phyloP scores from a whole-genome alignment of 2,113 vertebrate genomes.

The Anhinga anhinga region DNA sequence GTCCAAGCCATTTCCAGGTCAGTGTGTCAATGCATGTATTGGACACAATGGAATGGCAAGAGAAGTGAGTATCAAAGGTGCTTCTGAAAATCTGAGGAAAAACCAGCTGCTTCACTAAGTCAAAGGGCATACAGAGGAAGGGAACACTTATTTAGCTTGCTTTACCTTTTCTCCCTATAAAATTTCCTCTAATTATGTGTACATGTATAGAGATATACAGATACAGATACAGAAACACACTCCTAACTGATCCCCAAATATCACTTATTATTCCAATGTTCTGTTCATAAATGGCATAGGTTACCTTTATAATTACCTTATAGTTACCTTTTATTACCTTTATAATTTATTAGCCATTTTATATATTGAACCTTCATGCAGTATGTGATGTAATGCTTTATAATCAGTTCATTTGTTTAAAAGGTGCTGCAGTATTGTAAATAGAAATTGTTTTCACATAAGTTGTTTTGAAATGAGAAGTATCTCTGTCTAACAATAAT shows the following conservation, averaged over 20 bases:
- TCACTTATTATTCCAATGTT: background rate
- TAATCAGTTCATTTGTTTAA: background rate
- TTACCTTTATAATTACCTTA: background rate
- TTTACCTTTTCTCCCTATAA: background rate
- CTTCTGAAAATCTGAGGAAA: background rate
- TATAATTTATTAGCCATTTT: background rate
- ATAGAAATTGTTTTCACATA: background rate
- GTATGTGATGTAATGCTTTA: background rate
- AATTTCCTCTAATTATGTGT: background rate
- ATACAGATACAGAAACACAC: background rate
- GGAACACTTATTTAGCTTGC: background rate
- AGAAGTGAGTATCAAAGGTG: background rate
- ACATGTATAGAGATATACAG: background rate
- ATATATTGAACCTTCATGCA: background rate
- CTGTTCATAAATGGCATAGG: background rate
- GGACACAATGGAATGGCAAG: background rate
- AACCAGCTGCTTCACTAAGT: background rate
- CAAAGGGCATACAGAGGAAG: background rate
- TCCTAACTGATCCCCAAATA: background rate
- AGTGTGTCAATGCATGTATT: accelerated
- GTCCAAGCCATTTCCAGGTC: background rate
- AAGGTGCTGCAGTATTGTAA: background rate
- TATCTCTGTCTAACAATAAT: background rate
- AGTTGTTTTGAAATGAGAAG: background rate
- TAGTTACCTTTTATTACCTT: background rate